Conservation (phyloP, 2,113 vertebrate genomes). For the Platysternon megacephalum region DNA sequence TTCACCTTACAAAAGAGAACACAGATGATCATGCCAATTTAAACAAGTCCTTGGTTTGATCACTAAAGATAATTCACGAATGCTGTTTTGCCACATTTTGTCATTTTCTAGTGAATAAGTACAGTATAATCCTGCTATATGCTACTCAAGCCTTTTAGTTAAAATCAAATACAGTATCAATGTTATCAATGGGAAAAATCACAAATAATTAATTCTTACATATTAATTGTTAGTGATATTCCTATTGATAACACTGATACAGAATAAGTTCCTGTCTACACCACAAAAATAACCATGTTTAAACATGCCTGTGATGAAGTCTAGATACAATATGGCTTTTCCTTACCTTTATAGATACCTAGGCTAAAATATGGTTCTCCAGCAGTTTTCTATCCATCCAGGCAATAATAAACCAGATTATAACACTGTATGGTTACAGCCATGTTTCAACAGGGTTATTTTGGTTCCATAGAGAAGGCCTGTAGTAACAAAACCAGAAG, state of each 20-base stretch:
- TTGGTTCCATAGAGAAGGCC: rapidly evolving
- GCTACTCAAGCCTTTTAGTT: neutral
- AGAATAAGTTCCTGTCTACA: neutral
- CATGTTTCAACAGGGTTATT: rapidly evolving
- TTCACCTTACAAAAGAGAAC: rapidly evolving
- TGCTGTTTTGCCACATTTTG: rapidly evolving
- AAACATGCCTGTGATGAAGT: neutral
- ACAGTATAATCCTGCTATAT: rapidly evolving
- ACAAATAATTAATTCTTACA: neutral
- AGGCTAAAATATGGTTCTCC: neutral
- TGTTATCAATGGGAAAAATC: neutral
- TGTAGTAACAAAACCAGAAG: rapidly evolving
- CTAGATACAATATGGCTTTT: neutral
- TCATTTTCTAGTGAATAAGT: neutral
- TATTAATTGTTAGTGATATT: neutral
- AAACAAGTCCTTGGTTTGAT: rapidly evolving
- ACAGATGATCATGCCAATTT: rapidly evolving
- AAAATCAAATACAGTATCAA: neutral
- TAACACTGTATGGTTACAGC: neutral
- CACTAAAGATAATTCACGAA: neutral
- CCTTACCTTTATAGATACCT: neutral
- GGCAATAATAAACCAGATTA: rapidly evolving
- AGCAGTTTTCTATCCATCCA: neutral
- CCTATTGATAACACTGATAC: too few species aligned
- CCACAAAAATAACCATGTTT: rapidly evolving